Conservation (phyloP, 1,140 invertebrate species). For the Plectrocnemia conspersa region DNA sequence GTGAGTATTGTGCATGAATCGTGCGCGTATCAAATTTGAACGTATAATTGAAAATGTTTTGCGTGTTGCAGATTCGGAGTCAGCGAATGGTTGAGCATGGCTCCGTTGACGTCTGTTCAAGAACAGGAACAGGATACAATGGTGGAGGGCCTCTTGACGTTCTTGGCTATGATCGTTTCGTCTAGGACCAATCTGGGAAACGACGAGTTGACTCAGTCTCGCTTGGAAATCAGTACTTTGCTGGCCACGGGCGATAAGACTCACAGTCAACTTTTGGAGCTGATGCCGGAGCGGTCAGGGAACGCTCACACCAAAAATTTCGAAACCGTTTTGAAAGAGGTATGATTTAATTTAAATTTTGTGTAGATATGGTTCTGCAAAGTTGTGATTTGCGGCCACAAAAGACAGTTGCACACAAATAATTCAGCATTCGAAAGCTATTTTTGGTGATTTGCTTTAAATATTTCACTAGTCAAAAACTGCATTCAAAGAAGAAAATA, state of each 20-base stretch:
- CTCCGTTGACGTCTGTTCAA: slow-evolving; percentile 59
- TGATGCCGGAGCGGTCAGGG: slow-evolving; percentile 92
- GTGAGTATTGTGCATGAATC: slow-evolving; percentile 51
- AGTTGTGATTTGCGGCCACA: too few species aligned
- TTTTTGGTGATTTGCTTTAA: too few species aligned
- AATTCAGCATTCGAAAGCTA: neutral
- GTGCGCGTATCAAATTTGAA: slow-evolving; percentile 4
- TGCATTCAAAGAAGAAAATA: too few species aligned
- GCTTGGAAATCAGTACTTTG: slow-evolving; percentile 88
- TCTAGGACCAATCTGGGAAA: slow-evolving; percentile 84
- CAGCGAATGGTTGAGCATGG: slow-evolving; percentile 78
- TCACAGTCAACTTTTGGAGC: slow-evolving; percentile 89
- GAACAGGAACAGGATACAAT: slow-evolving; percentile 81
- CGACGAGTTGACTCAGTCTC: slow-evolving; percentile 66
- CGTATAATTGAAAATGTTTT: slow-evolving; percentile 27
- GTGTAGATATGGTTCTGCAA: neutral
- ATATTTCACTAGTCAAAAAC: too few species aligned
- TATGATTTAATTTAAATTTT: slow-evolving; percentile 24
- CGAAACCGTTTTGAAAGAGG: slow-evolving; percentile 74
- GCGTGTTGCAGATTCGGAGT: slow-evolving; percentile 65
- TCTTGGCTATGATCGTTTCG: slow-evolving; percentile 83
- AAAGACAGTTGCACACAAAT: too few species aligned
- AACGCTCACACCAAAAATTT: slow-evolving; percentile 86
- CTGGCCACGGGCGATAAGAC: slow-evolving; percentile 92
- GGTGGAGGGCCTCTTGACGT: slow-evolving; percentile 88